A percentile compares a stretch with the other conserved stretches of the same genome.
These are phyloP conservation scores for Microhierax caerulescens DNA, from an alignment of 2,797 vertebrate species.

Conservation along the genomic window DNA sequence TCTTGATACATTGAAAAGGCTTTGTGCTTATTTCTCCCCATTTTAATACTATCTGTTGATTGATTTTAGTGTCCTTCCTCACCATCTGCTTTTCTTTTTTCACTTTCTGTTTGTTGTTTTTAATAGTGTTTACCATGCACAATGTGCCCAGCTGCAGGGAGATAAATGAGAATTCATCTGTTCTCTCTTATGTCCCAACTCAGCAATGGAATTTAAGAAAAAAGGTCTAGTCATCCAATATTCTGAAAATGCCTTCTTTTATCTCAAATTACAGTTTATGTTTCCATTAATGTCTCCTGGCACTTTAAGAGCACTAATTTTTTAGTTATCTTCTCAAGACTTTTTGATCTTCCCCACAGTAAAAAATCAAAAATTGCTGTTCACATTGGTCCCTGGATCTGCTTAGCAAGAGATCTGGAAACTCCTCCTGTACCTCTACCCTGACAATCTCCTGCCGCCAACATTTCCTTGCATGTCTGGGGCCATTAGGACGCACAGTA, in stretches of 20 bases:
- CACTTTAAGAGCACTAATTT: background rate
- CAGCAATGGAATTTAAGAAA: slow-evolving; percentile 6
- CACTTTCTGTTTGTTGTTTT: background rate
- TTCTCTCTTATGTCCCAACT: background rate
- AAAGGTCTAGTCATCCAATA: background rate
- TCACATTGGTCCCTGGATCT: background rate
- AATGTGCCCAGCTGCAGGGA: background rate
- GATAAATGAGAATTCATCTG: slow-evolving; percentile 10
- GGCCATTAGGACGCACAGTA: background rate
- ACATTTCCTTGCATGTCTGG: background rate
- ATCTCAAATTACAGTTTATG: background rate
- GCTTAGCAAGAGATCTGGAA: slow-evolving; percentile 14
- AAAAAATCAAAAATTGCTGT: slow-evolving; percentile 1
- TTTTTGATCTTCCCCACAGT: background rate
- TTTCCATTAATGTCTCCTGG: background rate
- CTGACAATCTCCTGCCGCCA: background rate
- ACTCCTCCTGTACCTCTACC: background rate
- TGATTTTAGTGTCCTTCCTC: background rate
- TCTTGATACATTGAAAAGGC: background rate
- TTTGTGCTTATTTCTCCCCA: background rate
- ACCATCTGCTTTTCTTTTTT: slow-evolving; percentile 4
- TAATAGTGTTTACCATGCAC: background rate
- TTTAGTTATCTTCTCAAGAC: background rate
- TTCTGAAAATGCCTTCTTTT: slow-evolving; percentile 39
- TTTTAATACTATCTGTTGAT: background rate